Conservation (phyloP, 2,113 vertebrate genomes). For the Dendropsophus ebraccatus region DNA sequence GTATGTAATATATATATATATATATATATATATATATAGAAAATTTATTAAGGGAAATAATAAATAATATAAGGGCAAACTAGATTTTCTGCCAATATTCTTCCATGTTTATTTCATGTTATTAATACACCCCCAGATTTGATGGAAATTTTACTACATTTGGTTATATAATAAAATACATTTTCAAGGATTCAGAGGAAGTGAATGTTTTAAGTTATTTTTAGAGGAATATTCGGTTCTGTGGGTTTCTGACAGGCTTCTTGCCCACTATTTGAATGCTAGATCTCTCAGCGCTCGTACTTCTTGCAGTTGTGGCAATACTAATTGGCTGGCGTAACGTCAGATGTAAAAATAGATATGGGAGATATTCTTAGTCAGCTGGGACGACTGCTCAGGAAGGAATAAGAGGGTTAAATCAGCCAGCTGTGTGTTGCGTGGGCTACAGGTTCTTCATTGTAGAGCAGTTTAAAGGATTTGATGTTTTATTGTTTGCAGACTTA, state of each 20-base stretch:
- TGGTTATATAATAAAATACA: neutral
- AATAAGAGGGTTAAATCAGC: neutral
- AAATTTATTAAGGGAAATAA: no score
- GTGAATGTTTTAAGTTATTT: neutral
- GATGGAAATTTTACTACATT: neutral
- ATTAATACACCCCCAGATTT: neutral
- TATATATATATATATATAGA: no score
- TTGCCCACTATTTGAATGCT: neutral
- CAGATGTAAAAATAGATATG: constrained; percentile 26
- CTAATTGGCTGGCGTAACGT: neutral
- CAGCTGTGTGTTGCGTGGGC: neutral
- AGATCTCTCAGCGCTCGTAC: neutral
- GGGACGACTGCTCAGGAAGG: neutral
- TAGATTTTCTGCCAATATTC: no score
- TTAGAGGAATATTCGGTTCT: neutral
- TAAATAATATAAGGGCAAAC: no score
- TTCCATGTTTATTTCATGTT: neutral
- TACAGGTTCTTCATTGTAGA: neutral
- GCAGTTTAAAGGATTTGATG: neutral
- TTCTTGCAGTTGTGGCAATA: constrained; percentile 9
- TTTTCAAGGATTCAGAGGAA: neutral
- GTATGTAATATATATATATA: no score
- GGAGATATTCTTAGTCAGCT: neutral
- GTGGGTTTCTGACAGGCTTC: constrained; percentile 3
- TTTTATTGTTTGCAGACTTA: neutral